Evolutionary conservation across 2,888 invertebrate genomes (phyloP), one percentile per base, ranked within the genome.

Genomic region (Hylaea fasciaria): DNA sequence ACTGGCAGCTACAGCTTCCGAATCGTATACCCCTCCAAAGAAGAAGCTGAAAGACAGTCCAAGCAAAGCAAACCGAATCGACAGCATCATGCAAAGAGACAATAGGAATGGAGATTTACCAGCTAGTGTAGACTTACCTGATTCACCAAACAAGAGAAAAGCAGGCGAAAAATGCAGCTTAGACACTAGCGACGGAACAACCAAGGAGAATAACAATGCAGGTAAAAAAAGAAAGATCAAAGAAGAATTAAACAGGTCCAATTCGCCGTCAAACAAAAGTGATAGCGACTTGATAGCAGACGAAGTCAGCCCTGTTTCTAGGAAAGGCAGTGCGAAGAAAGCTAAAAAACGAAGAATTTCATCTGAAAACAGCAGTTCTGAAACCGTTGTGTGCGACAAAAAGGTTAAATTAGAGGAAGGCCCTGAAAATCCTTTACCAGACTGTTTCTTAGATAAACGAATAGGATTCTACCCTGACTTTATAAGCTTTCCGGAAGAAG

Each of bases 391-490:
- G 10, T 10, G 7, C 9, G n/a, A 57, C 35, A 16, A 7, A 63
- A 40, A 49, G 3, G 10, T 32, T 1, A 32, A 32, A 5, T 28
- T n/a, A 0, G 37, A 28, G 50, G 59, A 56, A 53, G 66, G 2
- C 35, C 87, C 89, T 12, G 70, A 86, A 44, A 80, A 84, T 72
- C 89, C 89, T 10, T 73, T 92, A 49, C 89, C 91, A 41, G 83
- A 91, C 65, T 72, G 72, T 8, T 92, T 91, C 57, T 71, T 74
- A 69, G 72, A 82, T 61, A 85, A 86, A 75, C 78, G 72, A 48
- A 55, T 92, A 59, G 91, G 86, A 4, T 91, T 92, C 58, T 91
- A 90, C 71, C 92, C 92, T n/a, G 91, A 91, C 61, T 90, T 89
- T 48, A 82, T 91, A 61, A 87, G 86, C 65, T 85, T 91, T 65